Evolutionary conservation across 2,797 vertebrate genomes (phyloP), one percentile per base, ranked within the genome.

Genomic region (Gallinago stenura): DNA sequence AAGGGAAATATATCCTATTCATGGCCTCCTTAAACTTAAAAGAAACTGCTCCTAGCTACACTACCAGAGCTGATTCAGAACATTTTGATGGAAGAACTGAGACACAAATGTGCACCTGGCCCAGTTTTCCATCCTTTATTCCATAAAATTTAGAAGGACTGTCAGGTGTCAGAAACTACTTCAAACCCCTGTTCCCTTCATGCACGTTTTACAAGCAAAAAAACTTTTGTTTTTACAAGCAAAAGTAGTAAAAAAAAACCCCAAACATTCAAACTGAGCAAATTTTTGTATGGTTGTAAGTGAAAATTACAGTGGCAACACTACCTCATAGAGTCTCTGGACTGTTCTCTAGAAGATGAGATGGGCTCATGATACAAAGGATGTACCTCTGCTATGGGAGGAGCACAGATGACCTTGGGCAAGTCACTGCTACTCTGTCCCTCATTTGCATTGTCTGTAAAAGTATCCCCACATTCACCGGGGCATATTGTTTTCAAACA

Each of bases 331-430:
- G 31, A 43, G 18, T 9, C 39, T 65, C 54, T 11, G 33, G n/a
- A 39, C 33, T 76, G 30, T 31, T 85, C 46, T 84, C 35, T 53
- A 45, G 51, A 26, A 73, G 56, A 17, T 5, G 48, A 24, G 41
- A 21, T 19, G 10, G 25, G 22, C 10, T 66, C 6, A 19, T 0
- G 0, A 61, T 6, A 41, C 25, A n/a, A 39, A 56, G 41, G 14
- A 22, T 10, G 57, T 31, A 18, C 15, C 31, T 54, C 33, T 43
- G 21, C 61, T 20, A 18, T 5, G 12, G 16, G 33, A 30, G 0
- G 0, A 61, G 33, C 25, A 11, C 33, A 53, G 30, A 15, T 48
- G 46, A 24, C 46, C 46, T 48, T 22, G 8, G 43, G 21, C 45
- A 68, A 64, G 31, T 28, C 68, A 33, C 39, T 28, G 25, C 56